phyloP scores from a whole-genome alignment of 2,888 invertebrate species.

The Scaptomyza caliginosa region DNA sequence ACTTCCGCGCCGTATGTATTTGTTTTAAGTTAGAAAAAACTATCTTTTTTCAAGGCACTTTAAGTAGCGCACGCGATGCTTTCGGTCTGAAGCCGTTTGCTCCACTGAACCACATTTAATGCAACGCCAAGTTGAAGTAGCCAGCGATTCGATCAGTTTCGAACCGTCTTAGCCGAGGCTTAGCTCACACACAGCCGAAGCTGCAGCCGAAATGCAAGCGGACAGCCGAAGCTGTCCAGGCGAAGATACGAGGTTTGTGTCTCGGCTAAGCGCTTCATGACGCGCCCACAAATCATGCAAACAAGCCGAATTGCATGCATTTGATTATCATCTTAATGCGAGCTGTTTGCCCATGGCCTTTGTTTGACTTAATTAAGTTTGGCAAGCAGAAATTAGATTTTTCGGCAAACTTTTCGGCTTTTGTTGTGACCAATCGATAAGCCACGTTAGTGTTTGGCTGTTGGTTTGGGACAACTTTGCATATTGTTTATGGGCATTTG shows the following conservation, averaged over 20 bases:
- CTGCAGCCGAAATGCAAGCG: constrained; percentile 22
- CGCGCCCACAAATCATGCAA: constrained; percentile 29
- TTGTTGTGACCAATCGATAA: constrained; percentile 29
- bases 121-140: constrained; percentile 79
- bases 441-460: constrained; percentile 16
- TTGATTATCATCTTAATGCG: constrained; percentile 49
- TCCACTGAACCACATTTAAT: constrained; percentile 82
- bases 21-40: constrained; percentile 6
- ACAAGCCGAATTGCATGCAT: constrained; percentile 26
- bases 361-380: constrained; percentile 57
- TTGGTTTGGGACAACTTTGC: constrained; percentile 2
- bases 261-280: constrained; percentile 26
- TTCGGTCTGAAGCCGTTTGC: constrained; percentile 75
- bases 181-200: constrained; percentile 15
- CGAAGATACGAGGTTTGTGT: constrained; percentile 46
- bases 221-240: constrained; percentile 36
- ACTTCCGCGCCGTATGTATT: constrained; percentile 61
- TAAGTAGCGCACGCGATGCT: constrained; percentile 54
- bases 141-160: constrained; percentile 22
- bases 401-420: constrained; percentile 16
- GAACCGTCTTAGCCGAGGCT: constrained; percentile 32
- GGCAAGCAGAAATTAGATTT: not conserved
- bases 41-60: constrained; percentile 11
- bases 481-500: constrained; percentile 64
- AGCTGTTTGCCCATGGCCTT: constrained; percentile 52